Evolutionary conservation across 1,140 invertebrate species (phyloP), one percentile per base, ranked within the genome.

Genomic region (Diprion similis): DNA sequence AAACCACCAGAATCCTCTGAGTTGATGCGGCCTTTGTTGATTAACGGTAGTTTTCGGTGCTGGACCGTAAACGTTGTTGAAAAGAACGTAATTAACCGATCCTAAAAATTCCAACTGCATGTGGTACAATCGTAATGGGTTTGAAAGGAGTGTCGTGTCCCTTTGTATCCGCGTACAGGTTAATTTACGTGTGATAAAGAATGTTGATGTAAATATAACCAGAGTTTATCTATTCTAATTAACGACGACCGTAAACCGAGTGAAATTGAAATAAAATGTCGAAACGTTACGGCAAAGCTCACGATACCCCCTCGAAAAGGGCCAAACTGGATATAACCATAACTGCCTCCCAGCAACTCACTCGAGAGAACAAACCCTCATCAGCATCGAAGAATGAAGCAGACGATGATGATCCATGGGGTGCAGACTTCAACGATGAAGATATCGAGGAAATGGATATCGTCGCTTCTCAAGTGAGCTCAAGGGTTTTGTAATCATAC

Each of bases 391-490:
- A 45, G 17, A 68, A 68, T 13, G 66, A 18, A 19, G 4, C 37
- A 15, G 17, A 68, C 17, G 17, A 64, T 64, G 59, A 82, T 48
- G 82, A 83, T 78, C 9, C 79, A 8, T 87, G 86, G 85, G 85
- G 83, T 7, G 84, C 85, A 59, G 83, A 86, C 73, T 84, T 85
- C 74, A 79, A 76, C 4, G 83, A 85, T 8, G 80, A 80, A 9
- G 84, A 82, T 24, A 79, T 86, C 24, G 81, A 85, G 71, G 80
- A 86, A 70, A 80, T 87, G 68, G 86, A 87, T 72, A 75, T 82
- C 37, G 80, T 86, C 18, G 80, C 81, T 15, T 82, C 84, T 17
- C 85, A 87, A 78, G 82, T 78, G 71, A 83, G 78, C 46, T 37
- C 24, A 13, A 17, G 24, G 67, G 19, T 15, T n/a, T 17, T 13